Percentiles rank a stretch among this genome's conserved stretches.
phyloP scores from a whole-genome alignment of 2,888 invertebrate species.

The Trichacis sp. region DNA sequence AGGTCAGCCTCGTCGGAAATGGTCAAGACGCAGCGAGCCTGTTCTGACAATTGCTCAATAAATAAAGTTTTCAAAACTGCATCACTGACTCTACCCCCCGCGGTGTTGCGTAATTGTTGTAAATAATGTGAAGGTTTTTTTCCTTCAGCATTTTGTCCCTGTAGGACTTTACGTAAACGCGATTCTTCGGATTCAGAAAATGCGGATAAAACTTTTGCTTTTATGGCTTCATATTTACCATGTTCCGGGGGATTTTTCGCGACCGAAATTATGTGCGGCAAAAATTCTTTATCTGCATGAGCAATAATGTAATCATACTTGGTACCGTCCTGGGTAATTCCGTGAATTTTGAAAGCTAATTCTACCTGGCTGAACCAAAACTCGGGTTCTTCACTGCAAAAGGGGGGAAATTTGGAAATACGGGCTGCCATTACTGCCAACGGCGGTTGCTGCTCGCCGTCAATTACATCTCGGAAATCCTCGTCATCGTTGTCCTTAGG shows the following conservation, averaged over 20 bases:
- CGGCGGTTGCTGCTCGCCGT: no score
- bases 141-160: neutral
- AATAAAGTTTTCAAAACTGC: neutral
- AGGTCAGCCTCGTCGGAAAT: neutral
- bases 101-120: neutral
- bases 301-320: neutral
- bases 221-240: neutral
- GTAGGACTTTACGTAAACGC: neutral
- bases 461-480: no score
- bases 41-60: neutral
- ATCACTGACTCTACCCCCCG: neutral
- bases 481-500: no score
- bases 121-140: neutral
- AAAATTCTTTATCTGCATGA: neutral
- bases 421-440: no score
- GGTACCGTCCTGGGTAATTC: neutral
- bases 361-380: neutral
- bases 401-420: no score
- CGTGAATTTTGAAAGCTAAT: neutral
- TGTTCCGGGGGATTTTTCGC: constrained; percentile 11
- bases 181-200: constrained; percentile 10
- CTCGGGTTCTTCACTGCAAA: no score
- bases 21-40: neutral
- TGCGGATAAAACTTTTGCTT: neutral
- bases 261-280: neutral